A percentile compares a stretch with the other conserved stretches of the same genome.
phyloP scores from a whole-genome alignment of 2,797 vertebrate species.

The Merluccius polli region DNA sequence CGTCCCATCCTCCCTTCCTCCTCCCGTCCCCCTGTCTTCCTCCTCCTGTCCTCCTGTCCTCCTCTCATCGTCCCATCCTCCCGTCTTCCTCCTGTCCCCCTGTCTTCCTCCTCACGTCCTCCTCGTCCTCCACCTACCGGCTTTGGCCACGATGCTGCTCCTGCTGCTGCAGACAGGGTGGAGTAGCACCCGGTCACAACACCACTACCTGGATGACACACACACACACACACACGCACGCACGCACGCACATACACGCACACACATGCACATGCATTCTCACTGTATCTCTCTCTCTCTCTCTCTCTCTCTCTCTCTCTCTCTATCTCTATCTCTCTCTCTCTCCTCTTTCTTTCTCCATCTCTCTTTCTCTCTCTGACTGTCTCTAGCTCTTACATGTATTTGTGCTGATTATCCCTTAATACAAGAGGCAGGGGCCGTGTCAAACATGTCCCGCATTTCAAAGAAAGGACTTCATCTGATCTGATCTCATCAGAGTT shows the following conservation, averaged over 20 bases:
- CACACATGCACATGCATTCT: background rate
- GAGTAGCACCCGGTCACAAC: constrained; percentile 72
- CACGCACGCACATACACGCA: constrained; percentile 13
- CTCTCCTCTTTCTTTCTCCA: background rate
- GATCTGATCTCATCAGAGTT: background rate
- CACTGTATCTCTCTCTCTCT: background rate
- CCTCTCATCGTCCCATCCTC: constrained; percentile 35
- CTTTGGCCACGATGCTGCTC: constrained; percentile 64
- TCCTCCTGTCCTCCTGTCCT: constrained; percentile 61
- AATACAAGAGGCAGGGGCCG: background rate
- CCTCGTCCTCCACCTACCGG: constrained; percentile 62
- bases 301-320: background rate
- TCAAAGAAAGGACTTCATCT: background rate
- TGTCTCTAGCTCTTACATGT: background rate
- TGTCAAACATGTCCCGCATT: constrained; percentile 9
- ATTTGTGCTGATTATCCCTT: background rate
- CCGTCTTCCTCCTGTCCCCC: constrained; percentile 63
- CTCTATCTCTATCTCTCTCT: background rate
- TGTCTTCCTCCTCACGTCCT: constrained; percentile 10
- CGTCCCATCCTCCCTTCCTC: constrained; percentile 36
- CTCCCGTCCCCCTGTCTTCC: constrained; percentile 63
- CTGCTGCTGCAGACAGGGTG: constrained; percentile 66
- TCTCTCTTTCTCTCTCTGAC: background rate
- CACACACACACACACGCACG: background rate
- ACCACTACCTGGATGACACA: constrained; percentile 58